Evolutionary conservation across 1,140 invertebrate species (phyloP).

Genomic region (Vanessa atalanta): DNA sequence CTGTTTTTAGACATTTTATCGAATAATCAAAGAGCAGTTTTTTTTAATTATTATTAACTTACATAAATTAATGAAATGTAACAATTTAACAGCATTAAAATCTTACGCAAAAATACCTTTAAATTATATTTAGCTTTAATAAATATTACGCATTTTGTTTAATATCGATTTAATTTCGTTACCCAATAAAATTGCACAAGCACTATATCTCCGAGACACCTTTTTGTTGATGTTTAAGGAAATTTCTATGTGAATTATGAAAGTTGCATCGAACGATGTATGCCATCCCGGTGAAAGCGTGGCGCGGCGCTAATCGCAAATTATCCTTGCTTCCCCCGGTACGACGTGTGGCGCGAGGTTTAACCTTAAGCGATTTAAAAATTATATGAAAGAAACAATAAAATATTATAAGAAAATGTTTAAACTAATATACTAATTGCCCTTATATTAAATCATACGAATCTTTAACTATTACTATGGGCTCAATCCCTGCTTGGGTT

Average conservation of each 20-base stretch:
- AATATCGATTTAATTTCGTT: neutral
- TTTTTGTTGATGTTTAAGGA: conserved; percentile 7
- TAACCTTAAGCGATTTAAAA: conserved; percentile 15
- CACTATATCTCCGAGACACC: neutral
- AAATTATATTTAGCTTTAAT: too few relatives aligned
- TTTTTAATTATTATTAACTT: too few relatives aligned
- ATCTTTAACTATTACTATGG: too few relatives aligned
- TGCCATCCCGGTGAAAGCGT: conserved; percentile 57
- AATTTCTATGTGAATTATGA: conserved; percentile 30
- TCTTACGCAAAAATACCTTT: too few relatives aligned
- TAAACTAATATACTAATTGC: too few relatives aligned
- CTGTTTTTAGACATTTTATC: too few relatives aligned
- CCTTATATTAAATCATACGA: too few relatives aligned
- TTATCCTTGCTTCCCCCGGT: conserved; percentile 60
- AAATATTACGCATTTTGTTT: too few relatives aligned
- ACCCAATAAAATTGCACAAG: neutral
- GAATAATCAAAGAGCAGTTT: too few relatives aligned
- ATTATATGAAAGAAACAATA: neutral
- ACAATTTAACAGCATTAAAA: too few relatives aligned
- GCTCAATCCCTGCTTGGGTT: too few relatives aligned
- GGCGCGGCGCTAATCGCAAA: conserved; percentile 64
- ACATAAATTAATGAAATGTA: too few relatives aligned
- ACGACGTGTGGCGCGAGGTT: conserved; percentile 31
- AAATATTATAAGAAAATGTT: neutral
- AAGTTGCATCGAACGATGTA: conserved; percentile 38